Evolutionary conservation across 2,888 invertebrate genomes (phyloP), one percentile per base, ranked within the genome.

Genomic region (Torymus aiolomorphi): DNA sequence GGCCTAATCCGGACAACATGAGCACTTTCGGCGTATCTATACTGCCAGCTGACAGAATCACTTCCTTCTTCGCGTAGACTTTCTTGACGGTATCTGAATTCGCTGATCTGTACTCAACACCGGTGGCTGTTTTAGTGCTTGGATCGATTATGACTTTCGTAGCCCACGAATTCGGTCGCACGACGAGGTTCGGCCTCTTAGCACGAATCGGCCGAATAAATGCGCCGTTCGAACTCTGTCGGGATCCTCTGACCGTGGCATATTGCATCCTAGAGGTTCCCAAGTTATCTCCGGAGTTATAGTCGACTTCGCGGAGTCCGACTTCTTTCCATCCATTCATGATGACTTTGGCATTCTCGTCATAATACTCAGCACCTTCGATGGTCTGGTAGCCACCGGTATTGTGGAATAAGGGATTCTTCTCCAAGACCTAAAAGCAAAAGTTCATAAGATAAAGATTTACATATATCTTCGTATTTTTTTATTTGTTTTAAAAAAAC

Each of bases 151-250:
- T 84, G 16, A 94, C 85, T 82, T 90, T 91, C 59, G 90, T 89
- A 14, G 91, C 93, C 51, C 89, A 83, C 5, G 92, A 91, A 79
- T 92, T 89, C 82, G 92, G 92, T 81, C 86, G 83, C n/a, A 90
- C 80, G 20, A 83, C 83, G 14, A 90, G 81, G 80, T 91, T 91
- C 51, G 84, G 83, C 24, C 92, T 85, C 79, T 90, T 91, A 16
- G 91, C 84, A 61, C 94, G 91, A 75, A 95, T 93, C 0, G 94
- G 94, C 83, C 93, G 90, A n/a, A 95, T 93, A 83, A 92, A 95
- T 1, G 94, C 95, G 2, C 88, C 88, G 85, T 95, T 95, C 0
- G 92, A 91, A 31, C 94, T 95, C 65, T 91, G 89, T 83, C 95
- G 91, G 83, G 90, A 90, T 3, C 95, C 94, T 85, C 93, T 89